Evolutionary conservation across 2,797 vertebrate genomes (phyloP).

Genomic region (Cryptoprocta ferox): DNA sequence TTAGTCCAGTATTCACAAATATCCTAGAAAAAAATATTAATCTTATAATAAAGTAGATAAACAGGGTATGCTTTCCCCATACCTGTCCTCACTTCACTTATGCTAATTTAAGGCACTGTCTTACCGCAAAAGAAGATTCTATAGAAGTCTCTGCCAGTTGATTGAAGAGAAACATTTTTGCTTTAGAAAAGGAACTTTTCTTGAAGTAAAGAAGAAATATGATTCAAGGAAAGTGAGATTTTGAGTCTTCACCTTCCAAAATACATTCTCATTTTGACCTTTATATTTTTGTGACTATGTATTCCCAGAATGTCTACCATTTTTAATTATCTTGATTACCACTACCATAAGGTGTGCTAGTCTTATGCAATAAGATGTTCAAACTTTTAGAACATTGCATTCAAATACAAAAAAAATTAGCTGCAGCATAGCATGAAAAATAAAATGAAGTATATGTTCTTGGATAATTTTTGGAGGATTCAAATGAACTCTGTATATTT

Average conservation of each 20-base stretch:
- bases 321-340: background rate
- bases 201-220: background rate
- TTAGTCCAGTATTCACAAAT: background rate
- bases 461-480: slow-evolving; percentile 6
- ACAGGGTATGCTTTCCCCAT: background rate
- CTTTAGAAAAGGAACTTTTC: background rate
- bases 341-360: background rate
- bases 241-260: slow-evolving; percentile 35
- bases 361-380: background rate
- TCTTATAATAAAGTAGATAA: background rate
- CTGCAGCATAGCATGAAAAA: background rate
- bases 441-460: slow-evolving; percentile 16
- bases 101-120: background rate
- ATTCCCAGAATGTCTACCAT: background rate
- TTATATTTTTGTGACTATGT: background rate
- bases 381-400: background rate
- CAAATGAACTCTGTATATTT: background rate
- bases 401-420: background rate
- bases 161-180: background rate
- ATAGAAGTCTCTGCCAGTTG: background rate
- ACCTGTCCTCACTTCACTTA: background rate
- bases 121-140: background rate
- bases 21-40: background rate
- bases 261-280: background rate
- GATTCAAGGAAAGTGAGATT: background rate